Percentiles rank a stretch among this genome's conserved stretches.
These are phyloP conservation scores for Hofmannophila pseudospretella DNA, from an alignment of 2,888 invertebrate genomes.

Conservation along the genomic window DNA sequence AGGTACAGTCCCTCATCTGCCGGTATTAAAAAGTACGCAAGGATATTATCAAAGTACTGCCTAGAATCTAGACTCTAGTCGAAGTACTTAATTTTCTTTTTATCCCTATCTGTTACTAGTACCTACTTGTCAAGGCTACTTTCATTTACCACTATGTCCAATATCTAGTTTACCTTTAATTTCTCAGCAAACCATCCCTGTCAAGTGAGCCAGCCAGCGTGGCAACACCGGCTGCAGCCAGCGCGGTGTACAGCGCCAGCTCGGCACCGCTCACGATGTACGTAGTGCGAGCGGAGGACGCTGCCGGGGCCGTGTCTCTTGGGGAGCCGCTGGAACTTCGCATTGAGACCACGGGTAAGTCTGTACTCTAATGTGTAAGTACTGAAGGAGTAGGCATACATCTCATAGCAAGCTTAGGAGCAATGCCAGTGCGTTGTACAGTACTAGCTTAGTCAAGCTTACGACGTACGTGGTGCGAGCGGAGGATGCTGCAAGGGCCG, in stretches of 20 bases:
- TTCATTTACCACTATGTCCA: too few species aligned
- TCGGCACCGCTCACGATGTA: slow-evolving; percentile 56
- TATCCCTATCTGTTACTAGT: too few species aligned
- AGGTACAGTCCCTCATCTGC: too few species aligned
- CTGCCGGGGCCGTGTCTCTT: slow-evolving; percentile 46
- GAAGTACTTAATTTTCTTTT: too few species aligned
- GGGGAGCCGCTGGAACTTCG: slow-evolving; percentile 63
- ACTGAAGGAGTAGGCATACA: too few species aligned
- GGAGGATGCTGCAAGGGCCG: slow-evolving; percentile 35
- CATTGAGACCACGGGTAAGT: slow-evolving; percentile 55
- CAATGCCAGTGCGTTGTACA: slow-evolving; percentile 65
- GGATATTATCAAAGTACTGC: too few species aligned
- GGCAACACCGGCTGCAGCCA: slow-evolving; percentile 40
- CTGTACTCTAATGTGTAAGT: too few species aligned
- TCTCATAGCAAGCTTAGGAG: too few species aligned
- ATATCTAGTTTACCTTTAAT: neutral
- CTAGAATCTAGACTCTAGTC: too few species aligned
- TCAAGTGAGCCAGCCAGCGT: slow-evolving; percentile 15
- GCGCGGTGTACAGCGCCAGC: slow-evolving; percentile 52
- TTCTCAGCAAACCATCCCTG: slow-evolving; percentile 43
- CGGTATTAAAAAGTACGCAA: too few species aligned
- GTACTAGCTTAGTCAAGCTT: slow-evolving; percentile 40
- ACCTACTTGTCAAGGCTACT: too few species aligned
- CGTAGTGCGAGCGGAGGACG: slow-evolving; percentile 48
- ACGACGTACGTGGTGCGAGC: slow-evolving; percentile 62